phyloP scores from a whole-genome alignment of 64 coral and sea anemone species.

The Pachyseris speciosa region DNA sequence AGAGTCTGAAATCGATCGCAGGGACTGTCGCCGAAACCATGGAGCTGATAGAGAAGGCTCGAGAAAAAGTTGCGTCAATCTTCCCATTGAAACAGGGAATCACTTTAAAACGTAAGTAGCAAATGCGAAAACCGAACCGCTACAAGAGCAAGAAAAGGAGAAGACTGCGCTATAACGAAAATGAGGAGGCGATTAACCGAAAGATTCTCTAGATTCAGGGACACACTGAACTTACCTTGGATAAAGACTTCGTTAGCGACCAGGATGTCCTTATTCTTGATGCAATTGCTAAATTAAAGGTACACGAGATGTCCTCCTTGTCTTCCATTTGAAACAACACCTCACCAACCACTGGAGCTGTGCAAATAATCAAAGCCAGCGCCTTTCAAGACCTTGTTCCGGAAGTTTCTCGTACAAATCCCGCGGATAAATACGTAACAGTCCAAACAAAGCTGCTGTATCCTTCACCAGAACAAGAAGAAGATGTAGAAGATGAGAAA shows the following conservation, averaged over 20 bases:
- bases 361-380: conserved; percentile 34
- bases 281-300: conserved; percentile 46
- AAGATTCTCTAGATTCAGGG: conserved; percentile 26
- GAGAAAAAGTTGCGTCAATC: too few relatives aligned
- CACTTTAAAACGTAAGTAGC: too few relatives aligned
- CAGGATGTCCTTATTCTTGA: conserved; percentile 46
- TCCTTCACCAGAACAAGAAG: conserved; percentile 10
- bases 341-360: conserved; percentile 43
- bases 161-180: conserved; percentile 32
- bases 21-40: too few relatives aligned
- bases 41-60: too few relatives aligned
- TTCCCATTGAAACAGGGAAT: too few relatives aligned
- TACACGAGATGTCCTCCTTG: conserved; percentile 35
- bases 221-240: conserved; percentile 43
- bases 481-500: conserved; percentile 17
- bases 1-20: too few relatives aligned
- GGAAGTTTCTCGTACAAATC: conserved; percentile 18
- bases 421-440: conserved; percentile 6
- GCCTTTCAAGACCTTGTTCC: too few relatives aligned
- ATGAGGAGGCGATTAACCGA: conserved; percentile 22
- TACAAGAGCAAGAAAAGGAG: too few relatives aligned
- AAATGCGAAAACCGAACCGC: too few relatives aligned
- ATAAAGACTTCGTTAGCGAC: conserved; percentile 43
- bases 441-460: conserved; percentile 36
- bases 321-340: conserved; percentile 33